Evolutionary conservation across 2,888 invertebrate species (phyloP).

Genomic region (Ganaspis brasiliensis): DNA sequence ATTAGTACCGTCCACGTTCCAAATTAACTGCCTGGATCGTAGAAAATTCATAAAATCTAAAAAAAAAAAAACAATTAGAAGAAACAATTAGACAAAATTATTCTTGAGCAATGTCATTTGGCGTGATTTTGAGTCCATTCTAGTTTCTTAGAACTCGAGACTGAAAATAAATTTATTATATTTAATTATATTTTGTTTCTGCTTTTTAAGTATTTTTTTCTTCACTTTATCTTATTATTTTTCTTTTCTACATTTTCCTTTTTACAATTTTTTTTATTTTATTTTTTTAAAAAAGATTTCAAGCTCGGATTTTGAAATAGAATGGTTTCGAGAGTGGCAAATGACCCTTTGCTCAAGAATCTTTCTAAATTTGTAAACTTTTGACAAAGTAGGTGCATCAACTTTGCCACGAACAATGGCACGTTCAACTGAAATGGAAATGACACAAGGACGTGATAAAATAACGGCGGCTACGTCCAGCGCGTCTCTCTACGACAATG

Average conservation of each 20-base stretch:
- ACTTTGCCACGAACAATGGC: constrained; percentile 90
- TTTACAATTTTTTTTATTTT: not conserved
- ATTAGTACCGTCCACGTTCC: not conserved
- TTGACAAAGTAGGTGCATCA: constrained; percentile 84
- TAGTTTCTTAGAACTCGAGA: not conserved
- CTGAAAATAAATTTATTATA: not conserved
- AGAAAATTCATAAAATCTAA: not conserved
- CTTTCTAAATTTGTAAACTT: constrained; percentile 16
- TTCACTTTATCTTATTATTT: not conserved
- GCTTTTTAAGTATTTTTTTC: not conserved
- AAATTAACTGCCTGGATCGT: not conserved
- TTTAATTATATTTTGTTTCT: not conserved
- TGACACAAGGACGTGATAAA: constrained; percentile 83
- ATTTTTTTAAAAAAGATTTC: not conserved
- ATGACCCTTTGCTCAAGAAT: not conserved
- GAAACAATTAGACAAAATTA: not conserved
- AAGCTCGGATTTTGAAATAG: not conserved
- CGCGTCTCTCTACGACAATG: constrained; percentile 94
- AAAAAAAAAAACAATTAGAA: not conserved
- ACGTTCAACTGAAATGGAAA: constrained; percentile 87
- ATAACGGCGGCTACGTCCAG: constrained; percentile 93
- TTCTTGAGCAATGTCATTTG: constrained; percentile 9
- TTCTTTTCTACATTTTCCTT: not conserved
- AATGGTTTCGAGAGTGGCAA: constrained; percentile 40
- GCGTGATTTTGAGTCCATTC: not conserved